A percentile compares a stretch with the other conserved stretches of the same genome.
Evolutionary conservation across 2,113 vertebrate species (phyloP).

Genomic region (Stomatorhinus ivindoensis): DNA sequence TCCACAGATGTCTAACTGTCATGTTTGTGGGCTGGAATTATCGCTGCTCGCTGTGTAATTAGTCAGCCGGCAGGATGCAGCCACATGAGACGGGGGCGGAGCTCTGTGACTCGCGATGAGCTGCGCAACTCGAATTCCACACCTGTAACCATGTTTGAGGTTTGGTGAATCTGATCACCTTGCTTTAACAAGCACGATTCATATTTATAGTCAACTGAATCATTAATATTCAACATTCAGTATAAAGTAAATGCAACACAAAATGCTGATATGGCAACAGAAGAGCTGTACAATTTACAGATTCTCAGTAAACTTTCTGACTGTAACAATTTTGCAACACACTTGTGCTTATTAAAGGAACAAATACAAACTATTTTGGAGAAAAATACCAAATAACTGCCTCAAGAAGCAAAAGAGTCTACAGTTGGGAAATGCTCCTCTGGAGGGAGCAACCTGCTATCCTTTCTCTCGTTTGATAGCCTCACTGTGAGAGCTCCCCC

Average conservation of each 20-base stretch:
- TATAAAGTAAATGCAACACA: neutral
- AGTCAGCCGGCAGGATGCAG: neutral
- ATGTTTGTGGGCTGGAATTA: neutral
- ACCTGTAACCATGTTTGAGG: neutral
- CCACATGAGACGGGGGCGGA: neutral
- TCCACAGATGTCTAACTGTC: neutral
- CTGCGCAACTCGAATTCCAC: neutral
- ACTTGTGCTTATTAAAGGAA: neutral
- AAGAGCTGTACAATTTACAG: neutral
- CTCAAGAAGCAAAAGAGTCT: conserved; percentile 22
- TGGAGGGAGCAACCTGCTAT: conserved; percentile 11
- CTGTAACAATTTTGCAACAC: conserved; percentile 13
- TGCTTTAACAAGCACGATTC: neutral
- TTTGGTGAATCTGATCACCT: neutral
- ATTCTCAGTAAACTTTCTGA: conserved; percentile 12
- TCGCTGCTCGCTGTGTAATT: neutral
- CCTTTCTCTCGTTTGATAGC: neutral
- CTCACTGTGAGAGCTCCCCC: neutral
- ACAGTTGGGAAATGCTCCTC: conserved; percentile 12
- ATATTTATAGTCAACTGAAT: neutral
- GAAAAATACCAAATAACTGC: conserved; percentile 2
- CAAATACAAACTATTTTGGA: neutral
- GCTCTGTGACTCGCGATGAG: neutral
- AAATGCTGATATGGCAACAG: neutral
- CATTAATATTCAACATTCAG: neutral